Evolutionary conservation across 2,797 vertebrate species (phyloP).

Genomic region (Eulemur albifrons): DNA sequence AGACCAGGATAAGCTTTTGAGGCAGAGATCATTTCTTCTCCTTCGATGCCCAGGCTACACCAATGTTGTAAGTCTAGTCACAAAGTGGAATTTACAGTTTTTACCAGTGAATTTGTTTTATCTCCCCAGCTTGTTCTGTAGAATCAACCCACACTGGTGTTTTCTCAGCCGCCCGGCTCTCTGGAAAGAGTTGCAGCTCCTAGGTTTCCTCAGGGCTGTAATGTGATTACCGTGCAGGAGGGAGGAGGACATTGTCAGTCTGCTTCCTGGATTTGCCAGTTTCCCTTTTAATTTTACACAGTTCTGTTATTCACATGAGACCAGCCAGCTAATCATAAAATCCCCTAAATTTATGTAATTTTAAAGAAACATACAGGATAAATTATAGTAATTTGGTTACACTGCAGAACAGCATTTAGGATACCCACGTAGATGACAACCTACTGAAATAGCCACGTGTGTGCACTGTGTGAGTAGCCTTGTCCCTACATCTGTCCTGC

Average conservation of each 20-base stretch:
- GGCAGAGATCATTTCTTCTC: not conserved
- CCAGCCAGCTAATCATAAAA: conserved; percentile 30
- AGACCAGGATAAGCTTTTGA: not conserved
- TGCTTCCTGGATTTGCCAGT: conserved; percentile 3
- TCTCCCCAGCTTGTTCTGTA: not conserved
- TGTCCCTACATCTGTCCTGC: not conserved
- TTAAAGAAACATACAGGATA: conserved; percentile 1
- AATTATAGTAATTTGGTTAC: conserved; percentile 18
- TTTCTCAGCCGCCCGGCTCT: not conserved
- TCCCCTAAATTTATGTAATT: conserved; percentile 29
- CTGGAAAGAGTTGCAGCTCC: not conserved
- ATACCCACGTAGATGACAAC: not conserved
- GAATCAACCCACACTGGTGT: not conserved
- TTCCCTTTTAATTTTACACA: conserved; percentile 56
- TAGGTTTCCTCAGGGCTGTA: not conserved
- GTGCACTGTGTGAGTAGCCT: no score
- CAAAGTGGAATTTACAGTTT: not conserved
- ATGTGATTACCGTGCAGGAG: not conserved
- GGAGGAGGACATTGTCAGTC: not conserved
- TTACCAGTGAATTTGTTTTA: not conserved
- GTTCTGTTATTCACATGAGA: conserved; percentile 37
- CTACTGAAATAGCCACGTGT: fast-evolving
- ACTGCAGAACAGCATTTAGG: not conserved
- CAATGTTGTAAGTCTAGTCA: not conserved
- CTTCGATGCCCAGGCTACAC: not conserved